Base-by-base conservation (phyloP, 2,888 invertebrate species). In the Volucella inanis region DNA sequence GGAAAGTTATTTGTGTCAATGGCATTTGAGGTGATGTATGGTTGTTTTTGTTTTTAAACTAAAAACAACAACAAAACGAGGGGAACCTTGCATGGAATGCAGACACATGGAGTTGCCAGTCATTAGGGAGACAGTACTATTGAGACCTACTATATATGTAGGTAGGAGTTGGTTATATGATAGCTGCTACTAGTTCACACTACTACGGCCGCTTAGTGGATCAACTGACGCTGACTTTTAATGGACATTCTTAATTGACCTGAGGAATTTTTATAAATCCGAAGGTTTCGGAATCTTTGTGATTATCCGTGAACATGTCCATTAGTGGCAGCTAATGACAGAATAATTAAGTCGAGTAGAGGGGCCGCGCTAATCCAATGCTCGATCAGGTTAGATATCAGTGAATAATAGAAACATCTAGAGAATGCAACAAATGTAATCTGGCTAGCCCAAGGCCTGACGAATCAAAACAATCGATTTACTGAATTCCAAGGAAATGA, bases 1-100 rank as follows among this genome's bases (percentile, higher is more conserved):
- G 85, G 81, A 85, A 85, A 85, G 85, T 72, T 85, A 85, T 85
- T 81, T 85, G 85, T 85, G 85, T 85, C 85, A 85, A 85, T 85
- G 85, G 72, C 85, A 57, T 81, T 81, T 55, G 71, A 76, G 85
- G 85, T 85, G 85, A 85, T 81, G 76, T 85, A 85, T 85, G 81
- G 72, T 31, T 31, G 31, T 31, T 31, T 31, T 2, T 47, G 68
- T 59, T 82, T 65, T 59, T 38, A 64, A 62, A 12, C 4, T 12
- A 22, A 62, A 54, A 49, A 64, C 59, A 41, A 41, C 50, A 31
- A 50, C 49, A 57, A 15, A 49, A 54, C 39, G 15, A 0, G 11
- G 38, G 65, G 61, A 85, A 77, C 85, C 85, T 85, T 85, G 85
- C 81, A 72, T 76, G 85, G 85, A 85, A 85, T 85, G 85, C 81